These are phyloP conservation scores for Wiebesia pumilae DNA, from an alignment of 1,140 invertebrate genomes.

Conservation along the genomic window DNA sequence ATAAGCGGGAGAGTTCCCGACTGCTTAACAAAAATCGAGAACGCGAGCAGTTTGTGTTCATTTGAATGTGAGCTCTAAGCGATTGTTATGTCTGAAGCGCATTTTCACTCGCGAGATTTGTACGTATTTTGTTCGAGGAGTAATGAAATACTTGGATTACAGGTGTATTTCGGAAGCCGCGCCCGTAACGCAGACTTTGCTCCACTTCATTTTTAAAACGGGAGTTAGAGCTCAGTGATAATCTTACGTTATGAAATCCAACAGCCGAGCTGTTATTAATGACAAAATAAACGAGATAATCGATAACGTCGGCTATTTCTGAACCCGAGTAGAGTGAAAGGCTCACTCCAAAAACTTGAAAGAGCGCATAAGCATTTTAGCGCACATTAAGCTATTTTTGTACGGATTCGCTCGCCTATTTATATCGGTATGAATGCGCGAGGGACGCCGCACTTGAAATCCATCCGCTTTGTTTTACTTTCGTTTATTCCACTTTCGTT, in stretches of 20 bases:
- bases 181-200: not conserved
- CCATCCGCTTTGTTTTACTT: constrained; percentile 3
- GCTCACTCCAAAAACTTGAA: not conserved
- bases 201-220: not conserved
- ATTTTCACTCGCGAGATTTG: too few relatives aligned
- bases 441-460: not conserved
- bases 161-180: not conserved
- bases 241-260: not conserved
- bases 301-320: not conserved
- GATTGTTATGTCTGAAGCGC: too few relatives aligned
- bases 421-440: not conserved
- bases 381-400: constrained; percentile 30
- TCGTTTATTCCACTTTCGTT: constrained; percentile 20
- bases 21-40: too few relatives aligned
- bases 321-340: not conserved
- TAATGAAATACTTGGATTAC: too few relatives aligned
- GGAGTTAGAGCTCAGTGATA: not conserved
- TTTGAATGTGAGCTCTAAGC: too few relatives aligned
- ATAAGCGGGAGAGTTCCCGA: too few relatives aligned
- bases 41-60: too few relatives aligned
- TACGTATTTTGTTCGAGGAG: too few relatives aligned
- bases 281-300: not conserved
- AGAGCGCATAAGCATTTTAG: not conserved
- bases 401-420: constrained; percentile 9
- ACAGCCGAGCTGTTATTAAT: not conserved